phyloP scores from a whole-genome alignment of 2,113 vertebrate species.

The Cricetomys ansorgei region DNA sequence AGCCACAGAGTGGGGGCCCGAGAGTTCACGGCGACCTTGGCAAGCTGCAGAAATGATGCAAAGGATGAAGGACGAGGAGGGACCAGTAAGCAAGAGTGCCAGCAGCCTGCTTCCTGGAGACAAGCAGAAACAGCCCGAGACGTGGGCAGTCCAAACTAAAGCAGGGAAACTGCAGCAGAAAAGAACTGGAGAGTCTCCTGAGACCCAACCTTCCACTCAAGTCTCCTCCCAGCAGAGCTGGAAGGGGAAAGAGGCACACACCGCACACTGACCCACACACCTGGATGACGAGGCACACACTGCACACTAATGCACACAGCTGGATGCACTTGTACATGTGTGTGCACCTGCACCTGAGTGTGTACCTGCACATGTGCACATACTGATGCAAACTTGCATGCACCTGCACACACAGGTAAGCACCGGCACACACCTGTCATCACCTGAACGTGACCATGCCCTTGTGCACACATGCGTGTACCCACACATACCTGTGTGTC shows the following conservation, averaged over 20 bases:
- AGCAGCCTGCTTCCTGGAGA: background rate
- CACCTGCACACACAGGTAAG: background rate
- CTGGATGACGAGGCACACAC: background rate
- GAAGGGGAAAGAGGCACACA: too few relatives aligned
- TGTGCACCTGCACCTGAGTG: too few relatives aligned
- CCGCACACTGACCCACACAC: background rate
- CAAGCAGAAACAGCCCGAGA: background rate
- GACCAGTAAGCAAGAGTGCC: too few relatives aligned
- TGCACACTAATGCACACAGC: background rate
- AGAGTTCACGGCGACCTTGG: background rate
- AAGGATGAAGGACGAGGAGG: background rate
- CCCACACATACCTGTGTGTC: background rate
- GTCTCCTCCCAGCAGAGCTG: rapidly evolving
- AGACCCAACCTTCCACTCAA: background rate
- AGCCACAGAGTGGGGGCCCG: background rate
- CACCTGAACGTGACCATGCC: too few relatives aligned
- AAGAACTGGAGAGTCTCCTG: background rate
- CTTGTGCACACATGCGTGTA: too few relatives aligned
- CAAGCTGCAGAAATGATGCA: background rate
- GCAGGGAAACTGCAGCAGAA: background rate
- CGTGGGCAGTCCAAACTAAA: background rate
- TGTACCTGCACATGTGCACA: background rate
- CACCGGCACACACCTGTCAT: background rate
- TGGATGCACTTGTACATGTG: background rate
- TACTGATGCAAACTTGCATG: too few relatives aligned